A percentile compares a stretch with the other conserved stretches of the same genome.
phyloP scores from a whole-genome alignment of 2,113 vertebrate genomes.

The Myanophis thanlyinensis region DNA sequence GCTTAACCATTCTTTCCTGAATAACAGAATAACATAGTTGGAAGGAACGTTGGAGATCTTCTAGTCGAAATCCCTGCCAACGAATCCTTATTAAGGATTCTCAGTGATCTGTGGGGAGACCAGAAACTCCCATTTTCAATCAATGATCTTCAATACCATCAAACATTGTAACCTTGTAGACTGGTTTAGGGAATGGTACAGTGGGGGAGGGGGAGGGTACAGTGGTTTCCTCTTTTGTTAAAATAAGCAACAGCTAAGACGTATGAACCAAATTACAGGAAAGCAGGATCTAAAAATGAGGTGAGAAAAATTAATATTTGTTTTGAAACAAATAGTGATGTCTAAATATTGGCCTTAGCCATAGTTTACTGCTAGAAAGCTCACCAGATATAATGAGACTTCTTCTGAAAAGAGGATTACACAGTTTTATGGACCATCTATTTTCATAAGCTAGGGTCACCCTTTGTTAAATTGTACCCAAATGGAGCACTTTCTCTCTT shows the following conservation, averaged over 20 bases:
- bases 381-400: background rate
- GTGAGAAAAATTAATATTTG: background rate
- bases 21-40: too few species aligned
- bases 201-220: too few species aligned
- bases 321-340: background rate
- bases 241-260: background rate
- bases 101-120: background rate
- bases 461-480: background rate
- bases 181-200: background rate
- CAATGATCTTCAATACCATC: background rate
- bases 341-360: background rate
- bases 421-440: background rate
- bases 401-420: background rate
- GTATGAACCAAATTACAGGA: background rate
- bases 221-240: background rate
- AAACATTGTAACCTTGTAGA: background rate
- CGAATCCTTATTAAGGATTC: background rate
- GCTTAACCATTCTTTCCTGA: too few species aligned
- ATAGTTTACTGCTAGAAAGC: background rate
- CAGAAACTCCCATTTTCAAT: background rate
- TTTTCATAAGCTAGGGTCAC: background rate
- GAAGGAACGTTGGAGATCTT: too few species aligned
- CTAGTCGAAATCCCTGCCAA: background rate
- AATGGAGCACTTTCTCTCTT: background rate
- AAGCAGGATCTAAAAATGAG: background rate